Evolutionary conservation across 2,797 vertebrate species (phyloP).

Genomic region (Semaprochilodus insignis): DNA sequence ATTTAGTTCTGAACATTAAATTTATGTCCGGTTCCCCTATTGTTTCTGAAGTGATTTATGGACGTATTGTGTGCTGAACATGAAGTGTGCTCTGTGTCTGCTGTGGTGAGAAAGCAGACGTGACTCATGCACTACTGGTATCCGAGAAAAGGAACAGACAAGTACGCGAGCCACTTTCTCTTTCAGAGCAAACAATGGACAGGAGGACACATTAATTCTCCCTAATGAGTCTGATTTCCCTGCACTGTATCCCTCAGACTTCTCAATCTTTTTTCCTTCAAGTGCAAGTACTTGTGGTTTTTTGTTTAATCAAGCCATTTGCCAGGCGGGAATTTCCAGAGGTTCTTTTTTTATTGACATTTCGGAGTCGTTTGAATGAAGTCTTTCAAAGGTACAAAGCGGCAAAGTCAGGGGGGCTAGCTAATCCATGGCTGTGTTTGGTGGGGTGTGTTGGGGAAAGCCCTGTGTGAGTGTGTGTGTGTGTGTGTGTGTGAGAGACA

Average conservation of each 20-base stretch:
- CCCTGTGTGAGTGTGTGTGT: conserved; percentile 57
- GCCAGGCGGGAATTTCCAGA: conserved; percentile 43
- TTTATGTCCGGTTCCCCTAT: background rate
- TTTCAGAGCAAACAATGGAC: conserved; percentile 25
- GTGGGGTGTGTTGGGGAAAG: conserved; percentile 70
- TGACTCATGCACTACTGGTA: conserved; percentile 7
- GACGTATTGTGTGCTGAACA: background rate
- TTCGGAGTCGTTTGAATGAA: conserved; percentile 45
- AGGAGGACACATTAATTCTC: conserved; percentile 40
- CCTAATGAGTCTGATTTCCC: conserved; percentile 33
- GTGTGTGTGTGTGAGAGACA: background rate
- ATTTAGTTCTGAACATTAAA: no score
- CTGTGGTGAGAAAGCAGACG: conserved; percentile 3
- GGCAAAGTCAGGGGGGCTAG: conserved; percentile 67
- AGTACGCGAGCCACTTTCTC: conserved; percentile 6
- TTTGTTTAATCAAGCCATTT: conserved; percentile 22
- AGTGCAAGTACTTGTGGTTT: background rate
- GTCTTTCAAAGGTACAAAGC: conserved; percentile 72
- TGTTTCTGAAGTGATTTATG: conserved; percentile 2
- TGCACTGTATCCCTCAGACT: conserved; percentile 29
- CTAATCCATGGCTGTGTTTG: conserved; percentile 72
- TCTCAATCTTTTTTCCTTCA: conserved; percentile 8
- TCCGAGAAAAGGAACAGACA: conserved; percentile 5
- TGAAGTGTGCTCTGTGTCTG: background rate
- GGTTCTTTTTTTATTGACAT: conserved; percentile 41